phyloP scores from a whole-genome alignment of 2,113 vertebrate genomes.

The Eptatretus burgeri region DNA sequence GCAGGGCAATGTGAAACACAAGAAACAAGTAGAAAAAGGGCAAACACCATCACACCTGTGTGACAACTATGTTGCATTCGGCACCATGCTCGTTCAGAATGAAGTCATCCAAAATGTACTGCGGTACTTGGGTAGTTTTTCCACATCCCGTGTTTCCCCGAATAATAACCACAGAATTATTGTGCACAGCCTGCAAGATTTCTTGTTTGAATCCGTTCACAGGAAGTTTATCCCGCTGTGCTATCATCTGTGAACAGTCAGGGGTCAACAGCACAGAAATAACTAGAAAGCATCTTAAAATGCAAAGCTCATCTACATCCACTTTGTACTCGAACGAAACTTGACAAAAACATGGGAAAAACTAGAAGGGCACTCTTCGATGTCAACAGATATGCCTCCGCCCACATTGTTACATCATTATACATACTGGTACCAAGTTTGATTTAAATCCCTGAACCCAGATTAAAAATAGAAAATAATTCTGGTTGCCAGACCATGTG shows the following conservation, averaged over 20 bases:
- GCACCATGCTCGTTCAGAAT: conserved; percentile 28
- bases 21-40: not conserved
- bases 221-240: conserved; percentile 35
- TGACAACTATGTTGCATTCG: conserved; percentile 74
- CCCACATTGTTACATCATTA: no score
- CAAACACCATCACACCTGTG: conserved; percentile 31
- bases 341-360: not conserved
- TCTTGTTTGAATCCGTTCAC: conserved; percentile 53
- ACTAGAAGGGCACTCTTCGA: no score
- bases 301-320: no score
- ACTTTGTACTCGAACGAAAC: not conserved
- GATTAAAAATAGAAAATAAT: no score
- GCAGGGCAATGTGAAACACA: not conserved
- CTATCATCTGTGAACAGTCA: conserved; percentile 22
- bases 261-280: not conserved
- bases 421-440: no score
- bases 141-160: conserved; percentile 80
- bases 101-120: conserved; percentile 63
- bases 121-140: conserved; percentile 85
- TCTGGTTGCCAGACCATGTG: no score
- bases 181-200: conserved; percentile 29
- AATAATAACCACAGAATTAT: conserved; percentile 51
- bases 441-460: no score
- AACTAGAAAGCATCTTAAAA: not conserved
- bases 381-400: no score